A percentile compares a stretch with the other conserved stretches of the same genome.
Conservation (phyloP, 2,797 vertebrate genomes). For the Caiman crocodilus region DNA sequence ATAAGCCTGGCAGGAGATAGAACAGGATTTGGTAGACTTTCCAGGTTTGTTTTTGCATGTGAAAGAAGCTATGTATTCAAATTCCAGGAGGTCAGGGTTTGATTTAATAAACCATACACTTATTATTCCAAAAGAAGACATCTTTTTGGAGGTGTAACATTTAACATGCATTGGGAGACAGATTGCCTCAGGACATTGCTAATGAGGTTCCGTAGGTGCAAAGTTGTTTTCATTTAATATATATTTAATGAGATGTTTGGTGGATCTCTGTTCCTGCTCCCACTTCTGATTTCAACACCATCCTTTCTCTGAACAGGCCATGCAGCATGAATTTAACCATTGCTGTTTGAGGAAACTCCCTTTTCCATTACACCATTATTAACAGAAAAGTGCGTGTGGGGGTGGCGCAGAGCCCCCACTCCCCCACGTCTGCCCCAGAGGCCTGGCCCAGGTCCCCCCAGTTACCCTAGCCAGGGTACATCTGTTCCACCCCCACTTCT, state of each 20-base stretch:
- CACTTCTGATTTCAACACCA: not conserved
- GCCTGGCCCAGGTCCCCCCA: no score
- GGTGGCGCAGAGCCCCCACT: no score
- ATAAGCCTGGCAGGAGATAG: not conserved
- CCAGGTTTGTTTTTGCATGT: not conserved
- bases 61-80: not conserved
- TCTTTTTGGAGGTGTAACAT: not conserved
- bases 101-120: not conserved
- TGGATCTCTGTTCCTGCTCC: not conserved
- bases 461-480: no score
- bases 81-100: not conserved
- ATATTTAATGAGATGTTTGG: not conserved
- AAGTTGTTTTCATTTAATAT: not conserved
- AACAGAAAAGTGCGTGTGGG: no score
- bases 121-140: not conserved
- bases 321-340: no score
- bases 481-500: no score
- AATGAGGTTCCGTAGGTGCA: not conserved
- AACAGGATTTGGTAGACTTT: not conserved
- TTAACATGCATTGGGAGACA: not conserved
- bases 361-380: no score
- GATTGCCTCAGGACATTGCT: not conserved
- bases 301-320: not conserved
- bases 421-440: no score
- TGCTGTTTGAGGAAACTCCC: no score